Evolutionary conservation across 2,797 vertebrate genomes (phyloP).

Genomic region (Borostomias antarcticus): DNA sequence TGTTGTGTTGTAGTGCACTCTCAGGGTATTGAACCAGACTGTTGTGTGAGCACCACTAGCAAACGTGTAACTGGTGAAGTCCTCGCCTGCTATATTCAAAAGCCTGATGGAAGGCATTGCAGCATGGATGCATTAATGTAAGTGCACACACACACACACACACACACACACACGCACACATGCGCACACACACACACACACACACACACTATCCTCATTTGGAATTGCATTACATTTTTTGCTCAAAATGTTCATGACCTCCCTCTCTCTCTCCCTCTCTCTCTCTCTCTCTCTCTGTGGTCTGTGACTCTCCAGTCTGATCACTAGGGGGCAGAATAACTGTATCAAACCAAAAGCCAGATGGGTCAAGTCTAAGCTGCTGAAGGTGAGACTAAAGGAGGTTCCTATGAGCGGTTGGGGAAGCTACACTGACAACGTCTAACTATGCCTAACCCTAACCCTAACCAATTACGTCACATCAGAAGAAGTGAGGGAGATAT

Average conservation of each 20-base stretch:
- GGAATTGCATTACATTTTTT: neutral
- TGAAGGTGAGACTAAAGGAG: neutral
- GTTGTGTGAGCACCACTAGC: neutral
- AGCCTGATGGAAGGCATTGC: neutral
- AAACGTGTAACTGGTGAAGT: neutral
- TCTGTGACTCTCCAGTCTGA: neutral
- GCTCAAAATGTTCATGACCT: neutral
- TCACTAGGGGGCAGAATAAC: neutral
- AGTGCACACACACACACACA: no score
- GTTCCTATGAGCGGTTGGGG: neutral
- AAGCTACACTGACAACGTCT: no score
- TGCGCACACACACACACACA: neutral
- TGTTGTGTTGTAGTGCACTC: constrained; percentile 11
- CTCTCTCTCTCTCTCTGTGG: neutral
- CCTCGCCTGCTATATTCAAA: constrained; percentile 11
- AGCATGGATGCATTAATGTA: constrained; percentile 9
- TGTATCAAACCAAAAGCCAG: neutral
- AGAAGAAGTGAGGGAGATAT: no score
- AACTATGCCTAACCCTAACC: no score
- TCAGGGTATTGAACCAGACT: neutral
- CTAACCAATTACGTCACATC: no score
- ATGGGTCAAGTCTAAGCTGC: neutral
- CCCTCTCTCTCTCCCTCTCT: neutral
- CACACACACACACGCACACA: neutral
- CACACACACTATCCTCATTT: neutral